These are phyloP conservation scores for Labeo catla DNA, from an alignment of 2,113 vertebrate species.

Conservation along the genomic window DNA sequence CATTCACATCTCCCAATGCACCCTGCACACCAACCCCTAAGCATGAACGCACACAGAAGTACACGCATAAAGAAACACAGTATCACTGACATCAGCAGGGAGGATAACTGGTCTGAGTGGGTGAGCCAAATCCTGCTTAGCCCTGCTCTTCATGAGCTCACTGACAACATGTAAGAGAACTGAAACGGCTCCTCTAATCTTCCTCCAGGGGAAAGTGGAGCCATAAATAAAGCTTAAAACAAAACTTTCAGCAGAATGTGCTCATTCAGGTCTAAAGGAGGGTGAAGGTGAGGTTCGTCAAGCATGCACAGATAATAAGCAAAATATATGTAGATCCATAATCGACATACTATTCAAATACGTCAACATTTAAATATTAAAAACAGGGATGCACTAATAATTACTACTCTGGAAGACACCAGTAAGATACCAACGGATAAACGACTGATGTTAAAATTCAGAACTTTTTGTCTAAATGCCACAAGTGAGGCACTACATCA, in stretches of 20 bases:
- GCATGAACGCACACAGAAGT: slow-evolving; percentile 28
- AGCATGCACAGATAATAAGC: not conserved
- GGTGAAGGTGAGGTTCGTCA: not conserved
- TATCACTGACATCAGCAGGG: slow-evolving; percentile 27
- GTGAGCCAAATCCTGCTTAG: slow-evolving; percentile 44
- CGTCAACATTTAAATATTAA: not conserved
- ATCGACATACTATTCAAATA: not conserved
- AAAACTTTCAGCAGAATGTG: slow-evolving; percentile 21
- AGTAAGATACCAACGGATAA: not conserved
- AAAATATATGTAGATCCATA: not conserved
- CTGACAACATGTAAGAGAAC: slow-evolving; percentile 18
- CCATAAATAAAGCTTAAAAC: slow-evolving; percentile 22
- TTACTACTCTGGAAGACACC: not conserved
- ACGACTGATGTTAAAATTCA: not conserved
- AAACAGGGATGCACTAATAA: not conserved
- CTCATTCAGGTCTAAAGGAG: not conserved
- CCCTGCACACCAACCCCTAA: not conserved
- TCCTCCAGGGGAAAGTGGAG: slow-evolving; percentile 23
- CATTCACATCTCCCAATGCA: not conserved
- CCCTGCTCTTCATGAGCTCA: slow-evolving; percentile 28
- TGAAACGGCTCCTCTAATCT: slow-evolving; percentile 16
- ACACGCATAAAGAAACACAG: slow-evolving; percentile 30
- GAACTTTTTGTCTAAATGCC: too few species aligned
- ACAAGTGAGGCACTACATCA: not conserved
- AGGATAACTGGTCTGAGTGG: slow-evolving; percentile 21